A percentile compares a stretch with the other conserved stretches of the same genome.
These are phyloP conservation scores for Chloroceryle amazona DNA, from an alignment of 2,797 vertebrate species.

Conservation along the genomic window DNA sequence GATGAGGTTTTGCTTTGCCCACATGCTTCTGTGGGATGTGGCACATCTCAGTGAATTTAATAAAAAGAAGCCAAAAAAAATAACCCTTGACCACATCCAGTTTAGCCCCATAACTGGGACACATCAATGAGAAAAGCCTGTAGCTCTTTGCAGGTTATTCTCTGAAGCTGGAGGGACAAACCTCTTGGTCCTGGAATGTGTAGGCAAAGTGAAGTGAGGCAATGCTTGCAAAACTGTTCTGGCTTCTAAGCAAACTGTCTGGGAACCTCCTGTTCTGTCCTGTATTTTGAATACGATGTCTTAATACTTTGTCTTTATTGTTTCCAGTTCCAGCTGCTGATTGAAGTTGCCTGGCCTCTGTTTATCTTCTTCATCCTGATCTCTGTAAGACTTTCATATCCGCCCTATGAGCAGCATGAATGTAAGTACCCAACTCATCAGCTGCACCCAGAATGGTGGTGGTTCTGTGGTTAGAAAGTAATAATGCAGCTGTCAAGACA, in stretches of 20 bases:
- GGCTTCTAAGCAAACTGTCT: neutral
- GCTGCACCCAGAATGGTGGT: neutral
- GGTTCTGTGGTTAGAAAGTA: neutral
- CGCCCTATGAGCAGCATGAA: conserved; percentile 96
- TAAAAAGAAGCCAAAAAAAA: neutral
- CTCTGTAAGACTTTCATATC: conserved; percentile 92
- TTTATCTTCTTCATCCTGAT: conserved; percentile 99
- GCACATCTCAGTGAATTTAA: neutral
- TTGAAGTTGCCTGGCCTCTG: conserved; percentile 95
- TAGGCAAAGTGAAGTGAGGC: neutral
- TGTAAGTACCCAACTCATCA: conserved; percentile 87
- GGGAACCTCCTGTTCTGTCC: neutral
- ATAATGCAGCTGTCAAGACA: neutral
- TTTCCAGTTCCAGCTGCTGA: conserved; percentile 91
- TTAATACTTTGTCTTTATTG: conserved; percentile 45
- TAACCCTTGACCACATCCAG: neutral
- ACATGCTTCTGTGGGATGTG: neutral
- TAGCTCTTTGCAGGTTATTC: neutral
- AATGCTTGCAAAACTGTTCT: neutral
- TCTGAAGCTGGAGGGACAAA: neutral
- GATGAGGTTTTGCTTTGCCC: neutral
- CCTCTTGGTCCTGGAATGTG: neutral
- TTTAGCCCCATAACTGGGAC: neutral
- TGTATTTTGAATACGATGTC: conserved; percentile 1
- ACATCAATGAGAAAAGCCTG: neutral